Conservation (phyloP, 1,140 invertebrate species). For the Tetraneura akinire region DNA sequence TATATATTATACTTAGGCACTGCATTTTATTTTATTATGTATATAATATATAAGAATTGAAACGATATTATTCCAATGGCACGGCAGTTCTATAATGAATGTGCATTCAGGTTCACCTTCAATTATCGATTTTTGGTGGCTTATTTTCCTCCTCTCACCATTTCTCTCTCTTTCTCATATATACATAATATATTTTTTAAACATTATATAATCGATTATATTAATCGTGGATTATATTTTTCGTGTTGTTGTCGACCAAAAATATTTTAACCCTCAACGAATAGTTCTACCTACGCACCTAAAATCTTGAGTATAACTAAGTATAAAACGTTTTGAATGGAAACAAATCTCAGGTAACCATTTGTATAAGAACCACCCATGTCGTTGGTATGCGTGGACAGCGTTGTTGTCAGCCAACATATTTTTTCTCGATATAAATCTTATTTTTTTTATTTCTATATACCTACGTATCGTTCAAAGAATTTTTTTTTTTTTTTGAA, state of each 20-base stretch:
- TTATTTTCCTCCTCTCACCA: background rate
- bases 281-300: too few species aligned
- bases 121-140: background rate
- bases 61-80: too few species aligned
- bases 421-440: conserved; percentile 18
- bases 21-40: too few species aligned
- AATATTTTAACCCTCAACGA: background rate
- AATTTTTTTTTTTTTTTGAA: conserved; percentile 2
- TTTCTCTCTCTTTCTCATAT: background rate
- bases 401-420: conserved; percentile 3
- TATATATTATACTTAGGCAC: too few species aligned
- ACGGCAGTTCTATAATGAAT: too few species aligned
- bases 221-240: background rate
- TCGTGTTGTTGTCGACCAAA: too few species aligned
- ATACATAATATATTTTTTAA: too few species aligned
- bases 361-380: background rate
- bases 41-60: too few species aligned
- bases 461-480: background rate
- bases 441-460: background rate
- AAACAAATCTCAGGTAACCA: background rate
- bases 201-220: background rate
- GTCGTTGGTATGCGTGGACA: background rate
- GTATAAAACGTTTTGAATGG: background rate
- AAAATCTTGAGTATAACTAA: too few species aligned
- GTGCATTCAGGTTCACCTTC: background rate